A percentile compares a stretch with the other conserved stretches of the same genome.
These are phyloP conservation scores for Saccostrea echinata DNA, from an alignment of 1,140 invertebrate genomes.

Conservation along the genomic window DNA sequence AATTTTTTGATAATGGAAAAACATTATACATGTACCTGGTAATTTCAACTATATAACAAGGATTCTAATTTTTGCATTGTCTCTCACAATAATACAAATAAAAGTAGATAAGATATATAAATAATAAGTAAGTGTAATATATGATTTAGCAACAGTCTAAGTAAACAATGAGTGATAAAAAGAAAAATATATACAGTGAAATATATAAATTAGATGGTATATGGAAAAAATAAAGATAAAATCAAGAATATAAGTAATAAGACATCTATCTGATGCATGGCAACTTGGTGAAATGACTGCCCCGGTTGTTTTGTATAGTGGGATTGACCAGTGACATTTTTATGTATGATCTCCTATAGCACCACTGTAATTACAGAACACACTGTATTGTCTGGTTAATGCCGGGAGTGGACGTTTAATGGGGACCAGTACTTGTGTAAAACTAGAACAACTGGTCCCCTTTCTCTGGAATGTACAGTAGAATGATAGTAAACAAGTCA, in stretches of 20 bases:
- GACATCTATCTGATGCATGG: background rate
- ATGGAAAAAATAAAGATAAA: background rate
- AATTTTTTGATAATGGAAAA: no score
- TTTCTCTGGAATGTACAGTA: background rate
- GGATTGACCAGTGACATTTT: background rate
- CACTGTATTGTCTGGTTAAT: background rate
- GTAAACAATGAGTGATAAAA: no score
- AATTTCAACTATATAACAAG: no score
- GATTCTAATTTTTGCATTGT: no score
- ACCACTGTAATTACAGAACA: background rate
- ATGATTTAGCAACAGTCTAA: no score
- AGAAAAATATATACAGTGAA: no score
- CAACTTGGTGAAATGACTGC: background rate
- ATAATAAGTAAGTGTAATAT: no score
- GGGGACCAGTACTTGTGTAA: slow-evolving; percentile 24
- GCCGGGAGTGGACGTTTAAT: background rate
- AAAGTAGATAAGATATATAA: no score
- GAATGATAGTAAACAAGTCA: background rate
- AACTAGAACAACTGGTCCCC: background rate
- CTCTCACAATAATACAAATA: no score
- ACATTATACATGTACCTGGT: no score
- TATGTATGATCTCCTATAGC: background rate
- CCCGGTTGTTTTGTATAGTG: background rate
- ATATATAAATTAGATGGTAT: background rate
- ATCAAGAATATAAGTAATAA: background rate